Base-by-base conservation (phyloP, 2,888 invertebrate species). In the Tridacna gigas region DNA sequence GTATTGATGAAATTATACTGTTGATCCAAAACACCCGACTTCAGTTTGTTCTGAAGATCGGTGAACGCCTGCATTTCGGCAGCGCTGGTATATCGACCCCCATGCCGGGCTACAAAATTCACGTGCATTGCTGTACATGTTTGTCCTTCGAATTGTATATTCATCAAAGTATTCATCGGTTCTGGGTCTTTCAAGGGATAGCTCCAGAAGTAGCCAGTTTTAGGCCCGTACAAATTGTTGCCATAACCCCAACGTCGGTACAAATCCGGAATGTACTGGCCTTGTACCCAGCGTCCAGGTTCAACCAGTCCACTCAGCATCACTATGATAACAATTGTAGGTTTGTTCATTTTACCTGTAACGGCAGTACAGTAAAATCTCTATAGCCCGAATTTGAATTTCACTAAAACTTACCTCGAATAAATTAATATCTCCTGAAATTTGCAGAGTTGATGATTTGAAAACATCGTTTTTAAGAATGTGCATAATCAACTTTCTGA, bases 41-140 rank as follows among this genome's bases (percentile, higher is more conserved):
- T 75, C 9, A 92, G 82, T 80, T 86, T 88, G 20, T 80, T 37
- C 18, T 90, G 89, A 25, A 92, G 71, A 5, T 77, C 71, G 3
- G 83, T 78, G 67, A 92, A 89, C 25, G 86, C 82, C 15, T 84
- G 71, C 15, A 91, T 90, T 63, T 91, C 91, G 9, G 89, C 88
- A 15, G 87, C 74, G n/a, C 92, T 89, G 20, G 91, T 91, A 78
- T 86, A 89, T 28, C 93, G 80, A 4, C 91, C 83, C 12, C 91
- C 93, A 77, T 93, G 93, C n/a, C 93, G 83, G 7, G 90, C 77
- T 0, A 93, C 79, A 0, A 86, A 79, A 77, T 85, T 89, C 11
- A 91, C 81, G 60, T 92, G 91, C 7, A 91, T 85, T n/a, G 91
- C 91, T 3, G 82, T 81, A 79, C 92, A 92, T 28, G 82, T 61